Evolutionary conservation across 2,113 vertebrate species (phyloP).

Genomic region (Plecotus auritus): DNA sequence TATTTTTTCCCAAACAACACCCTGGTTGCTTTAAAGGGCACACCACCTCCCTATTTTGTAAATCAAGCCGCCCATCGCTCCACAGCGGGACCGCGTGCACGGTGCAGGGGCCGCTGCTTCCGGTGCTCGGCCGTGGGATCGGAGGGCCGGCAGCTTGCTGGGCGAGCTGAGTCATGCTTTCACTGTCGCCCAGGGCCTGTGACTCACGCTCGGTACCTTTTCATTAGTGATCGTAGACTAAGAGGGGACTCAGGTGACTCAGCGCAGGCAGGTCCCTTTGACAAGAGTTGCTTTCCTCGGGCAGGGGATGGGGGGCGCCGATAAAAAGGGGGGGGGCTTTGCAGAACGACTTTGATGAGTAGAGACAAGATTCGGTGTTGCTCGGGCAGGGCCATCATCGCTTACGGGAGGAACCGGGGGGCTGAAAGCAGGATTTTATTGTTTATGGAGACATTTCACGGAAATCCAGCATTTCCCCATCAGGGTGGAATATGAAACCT

Average conservation of each 20-base stretch:
- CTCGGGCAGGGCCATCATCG: background rate
- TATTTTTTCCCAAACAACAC: no score
- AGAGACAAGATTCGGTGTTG: background rate
- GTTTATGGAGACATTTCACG: background rate
- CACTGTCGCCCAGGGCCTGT: background rate
- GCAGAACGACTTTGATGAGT: slow-evolving; percentile 51
- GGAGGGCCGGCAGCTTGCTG: slow-evolving; percentile 28
- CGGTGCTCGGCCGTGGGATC: background rate
- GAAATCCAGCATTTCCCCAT: slow-evolving; percentile 17
- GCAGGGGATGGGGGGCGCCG: background rate
- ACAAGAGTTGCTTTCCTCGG: slow-evolving; percentile 50
- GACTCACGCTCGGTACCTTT: slow-evolving; percentile 50
- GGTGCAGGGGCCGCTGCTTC: no score
- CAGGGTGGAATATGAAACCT: background rate
- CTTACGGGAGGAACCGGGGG: background rate
- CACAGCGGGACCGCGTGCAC: rapidly evolving
- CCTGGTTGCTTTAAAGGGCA: background rate
- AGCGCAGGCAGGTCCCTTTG: slow-evolving; percentile 40
- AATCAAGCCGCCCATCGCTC: background rate
- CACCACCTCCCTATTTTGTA: background rate
- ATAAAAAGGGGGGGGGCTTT: slow-evolving; percentile 55
- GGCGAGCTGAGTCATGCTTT: slow-evolving; percentile 43
- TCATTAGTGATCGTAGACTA: slow-evolving; percentile 52
- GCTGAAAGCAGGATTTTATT: slow-evolving; percentile 24
- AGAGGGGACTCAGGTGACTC: slow-evolving; percentile 27